Percentiles rank a stretch among this genome's conserved stretches.
These are phyloP conservation scores for Champsocephalus gunnari DNA, from an alignment of 2,797 vertebrate species.

Conservation along the genomic window DNA sequence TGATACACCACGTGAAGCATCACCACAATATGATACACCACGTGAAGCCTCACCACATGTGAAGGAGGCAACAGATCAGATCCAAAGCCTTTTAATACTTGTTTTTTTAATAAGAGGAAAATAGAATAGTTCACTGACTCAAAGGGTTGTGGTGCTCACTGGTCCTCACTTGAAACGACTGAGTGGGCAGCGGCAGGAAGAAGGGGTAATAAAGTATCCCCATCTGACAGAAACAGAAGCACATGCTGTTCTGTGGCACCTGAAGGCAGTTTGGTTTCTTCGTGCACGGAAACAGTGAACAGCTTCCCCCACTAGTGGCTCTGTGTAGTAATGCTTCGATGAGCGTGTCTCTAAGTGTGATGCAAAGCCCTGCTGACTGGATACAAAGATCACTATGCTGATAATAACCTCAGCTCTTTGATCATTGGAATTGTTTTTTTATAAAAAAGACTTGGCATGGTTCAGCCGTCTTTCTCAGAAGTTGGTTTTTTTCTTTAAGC, in stretches of 20 bases:
- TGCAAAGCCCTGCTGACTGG: background rate
- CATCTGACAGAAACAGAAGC: slow-evolving; percentile 34
- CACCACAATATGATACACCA: no score
- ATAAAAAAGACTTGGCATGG: no score
- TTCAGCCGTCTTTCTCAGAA: no score
- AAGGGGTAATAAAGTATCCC: background rate
- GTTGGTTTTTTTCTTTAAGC: no score
- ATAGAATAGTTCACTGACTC: background rate
- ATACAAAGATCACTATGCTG: background rate
- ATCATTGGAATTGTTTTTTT: no score
- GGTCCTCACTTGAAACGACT: slow-evolving; percentile 25
- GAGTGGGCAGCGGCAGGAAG: background rate
- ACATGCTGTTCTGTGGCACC: background rate
- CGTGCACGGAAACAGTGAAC: background rate
- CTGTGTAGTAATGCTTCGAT: background rate
- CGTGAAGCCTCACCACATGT: no score
- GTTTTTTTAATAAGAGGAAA: background rate
- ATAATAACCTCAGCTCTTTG: no score
- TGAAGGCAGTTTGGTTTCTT: background rate
- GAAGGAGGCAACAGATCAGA: slow-evolving; percentile 18
- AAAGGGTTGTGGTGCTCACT: slow-evolving; percentile 32
- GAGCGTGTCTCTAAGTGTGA: background rate
- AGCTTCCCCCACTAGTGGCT: background rate
- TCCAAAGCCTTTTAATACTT: background rate
- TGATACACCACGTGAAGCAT: no score